Percentiles rank a stretch among this genome's conserved stretches.
Conservation (phyloP, 1,140 invertebrate genomes). For the Drosophila quadrilineata region DNA sequence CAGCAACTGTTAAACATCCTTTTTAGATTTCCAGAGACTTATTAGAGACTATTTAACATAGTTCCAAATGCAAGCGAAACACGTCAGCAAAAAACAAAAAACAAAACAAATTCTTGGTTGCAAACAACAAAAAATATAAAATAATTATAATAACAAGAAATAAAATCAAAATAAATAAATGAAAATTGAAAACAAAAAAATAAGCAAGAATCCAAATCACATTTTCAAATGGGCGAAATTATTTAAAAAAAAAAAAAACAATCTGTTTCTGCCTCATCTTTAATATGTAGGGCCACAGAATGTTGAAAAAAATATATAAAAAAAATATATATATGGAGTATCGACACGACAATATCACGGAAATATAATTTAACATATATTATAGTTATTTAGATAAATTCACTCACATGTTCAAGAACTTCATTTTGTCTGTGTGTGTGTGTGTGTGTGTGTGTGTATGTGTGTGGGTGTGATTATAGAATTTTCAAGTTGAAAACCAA, state of each 20-base stretch:
- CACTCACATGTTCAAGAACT: constrained; percentile 81
- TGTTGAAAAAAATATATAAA: neutral
- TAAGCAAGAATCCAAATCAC: too few relatives aligned
- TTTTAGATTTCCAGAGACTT: too few relatives aligned
- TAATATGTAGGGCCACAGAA: too few relatives aligned
- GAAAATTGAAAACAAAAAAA: neutral
- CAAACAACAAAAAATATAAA: neutral
- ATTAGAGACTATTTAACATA: neutral
- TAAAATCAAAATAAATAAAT: neutral
- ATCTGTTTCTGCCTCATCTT: too few relatives aligned
- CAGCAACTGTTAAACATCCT: neutral
- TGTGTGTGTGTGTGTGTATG: constrained; percentile 24
- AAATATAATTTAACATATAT: constrained; percentile 4
- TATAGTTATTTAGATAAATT: constrained; percentile 16
- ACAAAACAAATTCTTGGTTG: neutral
- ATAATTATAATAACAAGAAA: neutral
- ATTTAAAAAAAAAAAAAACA: too few relatives aligned
- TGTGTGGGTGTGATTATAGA: constrained; percentile 10
- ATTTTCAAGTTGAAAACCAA: constrained; percentile 24
- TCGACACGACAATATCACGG: constrained; percentile 25
- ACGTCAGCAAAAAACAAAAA: constrained; percentile 21
- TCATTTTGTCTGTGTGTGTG: constrained; percentile 67
- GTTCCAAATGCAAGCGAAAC: constrained; percentile 20
- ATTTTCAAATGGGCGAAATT: too few relatives aligned
- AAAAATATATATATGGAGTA: constrained; percentile 13